These are phyloP conservation scores for Chiridota heheva DNA, from an alignment of 35 echinoderm and acorn worm genomes.

Conservation along the genomic window DNA sequence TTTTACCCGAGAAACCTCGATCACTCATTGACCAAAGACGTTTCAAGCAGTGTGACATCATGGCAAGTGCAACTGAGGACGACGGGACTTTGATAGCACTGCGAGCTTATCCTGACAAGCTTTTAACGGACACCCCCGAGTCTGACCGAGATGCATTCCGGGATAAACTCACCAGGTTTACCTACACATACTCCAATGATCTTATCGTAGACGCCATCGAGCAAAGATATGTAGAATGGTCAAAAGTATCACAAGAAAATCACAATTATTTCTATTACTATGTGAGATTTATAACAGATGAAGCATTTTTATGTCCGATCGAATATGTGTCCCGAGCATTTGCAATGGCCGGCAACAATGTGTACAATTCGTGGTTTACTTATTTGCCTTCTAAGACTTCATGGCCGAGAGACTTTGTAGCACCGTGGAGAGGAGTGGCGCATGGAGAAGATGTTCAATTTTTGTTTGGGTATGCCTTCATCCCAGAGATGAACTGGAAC, in stretches of 20 bases:
- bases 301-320: slow-evolving; percentile 53
- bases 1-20: slow-evolving; percentile 51
- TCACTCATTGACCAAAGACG: slow-evolving; percentile 11
- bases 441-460: slow-evolving; percentile 69
- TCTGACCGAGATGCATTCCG: slow-evolving; percentile 35
- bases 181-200: slow-evolving; percentile 41
- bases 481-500: not conserved
- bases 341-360: not conserved
- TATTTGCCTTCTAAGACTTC: slow-evolving; percentile 48
- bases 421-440: slow-evolving; percentile 54
- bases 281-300: slow-evolving; percentile 40
- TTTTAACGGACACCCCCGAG: slow-evolving; percentile 9
- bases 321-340: slow-evolving; percentile 41
- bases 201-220: slow-evolving; percentile 33
- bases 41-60: slow-evolving; percentile 27
- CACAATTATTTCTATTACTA: slow-evolving; percentile 47
- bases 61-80: slow-evolving; percentile 59
- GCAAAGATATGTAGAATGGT: slow-evolving; percentile 61
- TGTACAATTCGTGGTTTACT: slow-evolving; percentile 61
- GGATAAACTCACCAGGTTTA: slow-evolving; percentile 28
- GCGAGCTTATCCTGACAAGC: slow-evolving; percentile 33
- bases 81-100: slow-evolving; percentile 66
- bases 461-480: slow-evolving; percentile 57
- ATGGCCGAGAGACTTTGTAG: not conserved
- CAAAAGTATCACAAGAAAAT: slow-evolving; percentile 7